Conservation (phyloP, 2,888 invertebrate genomes). For the Eupithecia vulgata region DNA sequence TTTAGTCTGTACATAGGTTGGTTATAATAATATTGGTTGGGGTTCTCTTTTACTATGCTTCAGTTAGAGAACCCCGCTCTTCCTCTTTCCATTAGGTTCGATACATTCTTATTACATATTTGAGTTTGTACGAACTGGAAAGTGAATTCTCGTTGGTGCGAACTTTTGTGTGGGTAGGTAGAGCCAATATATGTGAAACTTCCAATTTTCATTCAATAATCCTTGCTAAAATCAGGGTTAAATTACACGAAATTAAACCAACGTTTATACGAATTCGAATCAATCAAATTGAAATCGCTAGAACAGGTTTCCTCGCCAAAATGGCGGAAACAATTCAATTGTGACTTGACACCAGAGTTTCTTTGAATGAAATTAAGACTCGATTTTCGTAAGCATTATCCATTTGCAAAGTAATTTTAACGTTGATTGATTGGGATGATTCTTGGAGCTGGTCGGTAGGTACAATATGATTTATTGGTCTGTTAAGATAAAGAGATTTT, state of each 20-base stretch:
- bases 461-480: not conserved
- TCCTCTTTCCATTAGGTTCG: no score
- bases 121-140: no score
- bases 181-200: no score
- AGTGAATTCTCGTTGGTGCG: no score
- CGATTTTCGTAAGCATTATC: not conserved
- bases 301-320: not conserved
- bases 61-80: no score
- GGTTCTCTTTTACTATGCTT: no score
- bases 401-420: not conserved
- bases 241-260: not conserved
- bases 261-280: not conserved
- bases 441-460: not conserved
- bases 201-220: no score
- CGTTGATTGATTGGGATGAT: not conserved
- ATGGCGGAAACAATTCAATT: not conserved
- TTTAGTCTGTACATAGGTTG: no score
- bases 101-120: no score
- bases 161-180: no score
- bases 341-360: not conserved
- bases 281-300: not conserved
- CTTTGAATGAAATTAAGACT: not conserved
- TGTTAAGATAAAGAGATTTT: no score
- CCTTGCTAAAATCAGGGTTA: not conserved
- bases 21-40: no score